These are phyloP conservation scores for Cephus pygmeus DNA, from an alignment of 2,888 invertebrate genomes.

Conservation along the genomic window DNA sequence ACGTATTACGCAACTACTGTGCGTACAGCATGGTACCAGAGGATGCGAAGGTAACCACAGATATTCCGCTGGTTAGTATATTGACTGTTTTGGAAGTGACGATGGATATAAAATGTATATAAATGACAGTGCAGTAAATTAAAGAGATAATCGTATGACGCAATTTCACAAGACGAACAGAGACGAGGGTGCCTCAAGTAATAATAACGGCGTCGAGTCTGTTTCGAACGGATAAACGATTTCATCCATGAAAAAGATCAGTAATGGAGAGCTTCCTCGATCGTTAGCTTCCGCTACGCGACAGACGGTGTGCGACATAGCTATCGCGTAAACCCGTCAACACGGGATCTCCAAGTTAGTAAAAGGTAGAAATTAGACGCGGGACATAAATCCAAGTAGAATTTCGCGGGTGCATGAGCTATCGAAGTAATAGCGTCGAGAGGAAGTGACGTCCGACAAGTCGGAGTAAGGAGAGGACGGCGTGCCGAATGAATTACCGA, in stretches of 20 bases:
- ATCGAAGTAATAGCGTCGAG: neutral
- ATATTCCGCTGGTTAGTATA: too few relatives aligned
- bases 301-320: neutral
- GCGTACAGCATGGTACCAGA: too few relatives aligned
- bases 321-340: neutral
- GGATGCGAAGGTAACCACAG: too few relatives aligned
- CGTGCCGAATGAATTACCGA: neutral
- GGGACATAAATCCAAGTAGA: neutral
- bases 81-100: too few relatives aligned
- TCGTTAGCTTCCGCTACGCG: conserved; percentile 1
- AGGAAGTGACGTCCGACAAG: neutral
- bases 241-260: neutral
- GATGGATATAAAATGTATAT: too few relatives aligned
- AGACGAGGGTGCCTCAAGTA: too few relatives aligned
- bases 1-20: too few relatives aligned
- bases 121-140: too few relatives aligned
- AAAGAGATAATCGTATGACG: too few relatives aligned
- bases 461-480: neutral
- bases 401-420: neutral
- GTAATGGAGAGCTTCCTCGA: conserved; percentile 1
- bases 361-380: neutral
- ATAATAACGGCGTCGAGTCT: neutral
- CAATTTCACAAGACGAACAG: too few relatives aligned
- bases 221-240: conserved; percentile 1
- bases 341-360: neutral